Conservation (phyloP, 1,140 invertebrate species). For the Anastrepha obliqua region DNA sequence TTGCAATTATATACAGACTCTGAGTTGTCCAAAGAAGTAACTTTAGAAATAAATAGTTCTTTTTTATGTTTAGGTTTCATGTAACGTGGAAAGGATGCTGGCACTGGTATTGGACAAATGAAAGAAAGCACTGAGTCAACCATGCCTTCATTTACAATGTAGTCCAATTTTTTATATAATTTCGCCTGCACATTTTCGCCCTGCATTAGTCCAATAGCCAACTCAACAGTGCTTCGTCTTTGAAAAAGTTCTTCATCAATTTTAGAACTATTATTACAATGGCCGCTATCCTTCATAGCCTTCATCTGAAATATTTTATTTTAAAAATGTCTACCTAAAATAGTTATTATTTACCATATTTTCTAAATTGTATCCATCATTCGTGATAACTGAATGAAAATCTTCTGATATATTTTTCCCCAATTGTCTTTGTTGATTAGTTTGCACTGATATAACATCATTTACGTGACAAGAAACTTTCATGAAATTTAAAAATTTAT, state of each 20-base stretch:
- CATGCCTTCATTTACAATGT: conserved; percentile 85
- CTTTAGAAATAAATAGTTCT: conserved; percentile 14
- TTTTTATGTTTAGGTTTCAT: conserved; percentile 49
- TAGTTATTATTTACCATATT: conserved; percentile 2
- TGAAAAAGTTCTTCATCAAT: background rate
- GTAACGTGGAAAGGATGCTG: conserved; percentile 54
- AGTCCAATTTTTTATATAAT: conserved; percentile 69
- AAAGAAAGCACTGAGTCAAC: conserved; percentile 86
- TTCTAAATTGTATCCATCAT: background rate
- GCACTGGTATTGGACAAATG: conserved; percentile 73
- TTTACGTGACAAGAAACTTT: conserved; percentile 73
- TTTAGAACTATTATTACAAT: background rate
- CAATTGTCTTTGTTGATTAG: conserved; percentile 9
- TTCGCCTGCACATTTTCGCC: conserved; percentile 64
- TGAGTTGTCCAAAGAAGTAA: background rate
- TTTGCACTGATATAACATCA: conserved; percentile 68
- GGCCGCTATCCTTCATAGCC: background rate
- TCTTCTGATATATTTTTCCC: background rate
- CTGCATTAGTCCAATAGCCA: background rate
- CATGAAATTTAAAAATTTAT: conserved; percentile 72
- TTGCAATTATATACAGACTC: background rate
- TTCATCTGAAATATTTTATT: background rate
- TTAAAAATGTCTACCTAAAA: background rate
- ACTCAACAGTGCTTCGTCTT: conserved; percentile 57
- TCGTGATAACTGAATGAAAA: background rate